Evolutionary conservation across 64 coral and sea anemone species (phyloP).

Genomic region (Pachyseris speciosa): DNA sequence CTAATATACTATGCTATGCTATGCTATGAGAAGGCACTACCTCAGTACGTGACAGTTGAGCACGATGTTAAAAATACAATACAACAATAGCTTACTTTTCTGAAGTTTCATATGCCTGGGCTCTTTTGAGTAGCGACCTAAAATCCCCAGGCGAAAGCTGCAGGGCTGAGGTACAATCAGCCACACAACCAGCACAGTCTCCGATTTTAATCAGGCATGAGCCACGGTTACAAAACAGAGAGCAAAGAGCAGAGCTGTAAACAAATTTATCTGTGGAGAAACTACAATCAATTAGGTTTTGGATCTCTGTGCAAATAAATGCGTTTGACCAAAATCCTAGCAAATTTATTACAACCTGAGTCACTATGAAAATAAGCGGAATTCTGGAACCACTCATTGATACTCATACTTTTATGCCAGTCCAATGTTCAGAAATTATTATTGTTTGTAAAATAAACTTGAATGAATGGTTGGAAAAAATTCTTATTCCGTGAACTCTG

Average conservation of each 20-base stretch:
- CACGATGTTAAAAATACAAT: not conserved
- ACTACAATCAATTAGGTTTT: not conserved
- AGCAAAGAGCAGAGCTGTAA: conserved; percentile 56
- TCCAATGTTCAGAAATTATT: no score
- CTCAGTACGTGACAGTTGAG: no score
- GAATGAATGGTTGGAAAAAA: no score
- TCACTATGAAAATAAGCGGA: no score
- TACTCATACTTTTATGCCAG: no score
- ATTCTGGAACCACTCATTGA: no score
- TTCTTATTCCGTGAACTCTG: no score
- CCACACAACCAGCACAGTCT: conserved; percentile 79
- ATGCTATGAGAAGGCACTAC: no score
- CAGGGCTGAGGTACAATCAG: conserved; percentile 78
- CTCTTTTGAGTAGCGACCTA: conserved; percentile 69
- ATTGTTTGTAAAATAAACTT: no score
- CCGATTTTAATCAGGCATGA: conserved; percentile 86
- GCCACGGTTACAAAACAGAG: conserved; percentile 85
- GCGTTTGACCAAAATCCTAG: no score
- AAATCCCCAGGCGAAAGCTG: conserved; percentile 25
- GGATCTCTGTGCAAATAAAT: not conserved
- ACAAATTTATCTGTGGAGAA: conserved; percentile 61
- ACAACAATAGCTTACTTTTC: conserved; percentile 71
- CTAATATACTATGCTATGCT: no score
- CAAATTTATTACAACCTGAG: no score
- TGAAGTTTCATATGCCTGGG: conserved; percentile 66